Base-by-base conservation (phyloP, 2,113 vertebrate genomes). In the Pygoscelis adeliae region DNA sequence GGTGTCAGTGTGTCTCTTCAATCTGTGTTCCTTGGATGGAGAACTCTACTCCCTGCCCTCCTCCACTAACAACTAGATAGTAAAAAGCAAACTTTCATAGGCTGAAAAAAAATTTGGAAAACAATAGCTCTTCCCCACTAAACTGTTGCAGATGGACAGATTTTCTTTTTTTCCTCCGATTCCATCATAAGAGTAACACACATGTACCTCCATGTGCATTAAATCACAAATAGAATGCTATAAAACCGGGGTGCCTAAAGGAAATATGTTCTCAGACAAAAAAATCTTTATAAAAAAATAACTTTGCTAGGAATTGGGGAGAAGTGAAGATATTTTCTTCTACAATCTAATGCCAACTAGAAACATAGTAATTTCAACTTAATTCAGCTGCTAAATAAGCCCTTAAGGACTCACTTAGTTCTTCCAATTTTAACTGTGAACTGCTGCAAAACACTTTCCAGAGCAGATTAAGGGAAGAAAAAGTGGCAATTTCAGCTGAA, bases 101-200 rank as follows among this genome's bases (percentile, higher is more conserved):
- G 63, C 66, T 89, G 71, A 87, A 92, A 97, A 96, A 73, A 26
- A 38, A 6, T 11, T 34, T 94, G 91, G 69, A 89, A 96, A 95
- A 96, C n/a, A 97, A 95, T 76, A 88, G 89, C 25, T 96, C 74
- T 95, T 85, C 76, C 52, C 55, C 56, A 86, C 76, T 82, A 93
- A 96, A 92, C 94, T 66, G 79, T 88, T 96, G 58, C 89, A 87
- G 91, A 96, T 92, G 83, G 71, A 82, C 76, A 85, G 44, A 67
- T 25, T 78, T 83, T 59, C 8, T 47, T 70, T 91, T 91, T 82
- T 15, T 18, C 84, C 61, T 94, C 67, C 47, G n/a, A 52, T 67
- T 96, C 63, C 72, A 58, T 90, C 94, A 10, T 76, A 87, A 76
- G 42, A 46, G 34, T 81, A 94, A 95, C 71, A 46, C 84, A 90